Conservation (phyloP, 2,797 vertebrate species). For the Sciaenops ocellatus region DNA sequence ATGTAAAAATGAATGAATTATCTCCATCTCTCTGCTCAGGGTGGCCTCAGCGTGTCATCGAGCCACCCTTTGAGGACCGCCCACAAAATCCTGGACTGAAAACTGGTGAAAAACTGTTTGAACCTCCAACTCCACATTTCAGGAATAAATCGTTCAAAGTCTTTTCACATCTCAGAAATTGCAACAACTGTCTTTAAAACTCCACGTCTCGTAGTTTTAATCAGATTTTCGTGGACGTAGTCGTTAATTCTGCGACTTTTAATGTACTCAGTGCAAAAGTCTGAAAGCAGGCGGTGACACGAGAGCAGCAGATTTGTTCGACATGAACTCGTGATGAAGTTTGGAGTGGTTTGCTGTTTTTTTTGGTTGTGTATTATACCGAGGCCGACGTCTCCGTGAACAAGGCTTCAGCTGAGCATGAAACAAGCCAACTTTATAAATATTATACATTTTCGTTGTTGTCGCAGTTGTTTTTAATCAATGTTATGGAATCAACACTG, state of each 20-base stretch:
- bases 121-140: no score
- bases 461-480: slow-evolving; percentile 71
- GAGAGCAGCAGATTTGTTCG: background rate
- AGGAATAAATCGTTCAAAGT: no score
- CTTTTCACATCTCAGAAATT: no score
- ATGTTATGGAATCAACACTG: slow-evolving; percentile 74
- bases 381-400: slow-evolving; percentile 45
- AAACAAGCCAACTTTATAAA: slow-evolving; percentile 82
- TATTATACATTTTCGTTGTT: slow-evolving; percentile 80
- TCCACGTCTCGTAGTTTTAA: background rate
- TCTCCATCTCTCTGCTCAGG: no score
- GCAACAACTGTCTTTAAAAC: background rate
- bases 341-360: slow-evolving; percentile 48
- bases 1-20: no score
- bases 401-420: slow-evolving; percentile 76
- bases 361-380: slow-evolving; percentile 72
- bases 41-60: no score
- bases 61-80: no score
- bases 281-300: accelerated
- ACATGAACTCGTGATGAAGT: slow-evolving; percentile 13
- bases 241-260: slow-evolving; percentile 2
- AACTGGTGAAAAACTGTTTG: no score
- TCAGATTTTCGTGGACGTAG: background rate
- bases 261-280: background rate
- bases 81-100: no score